phyloP scores from a whole-genome alignment of 2,888 invertebrate species.

The Carabus problematicus region DNA sequence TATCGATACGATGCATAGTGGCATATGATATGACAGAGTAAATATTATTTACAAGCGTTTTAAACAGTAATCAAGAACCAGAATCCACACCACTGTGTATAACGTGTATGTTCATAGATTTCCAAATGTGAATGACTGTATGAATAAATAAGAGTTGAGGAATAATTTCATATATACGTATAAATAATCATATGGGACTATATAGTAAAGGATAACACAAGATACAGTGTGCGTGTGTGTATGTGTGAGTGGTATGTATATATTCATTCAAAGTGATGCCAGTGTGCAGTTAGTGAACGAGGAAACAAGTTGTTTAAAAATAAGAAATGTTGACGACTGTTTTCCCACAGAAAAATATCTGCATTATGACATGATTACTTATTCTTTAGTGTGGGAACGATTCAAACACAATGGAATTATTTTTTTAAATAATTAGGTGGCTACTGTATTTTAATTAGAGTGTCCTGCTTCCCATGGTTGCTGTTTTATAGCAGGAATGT shows the following conservation, averaged over 20 bases:
- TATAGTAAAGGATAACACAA: no score
- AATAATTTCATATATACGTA: no score
- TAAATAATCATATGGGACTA: no score
- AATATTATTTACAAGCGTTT: slow-evolving; percentile 24
- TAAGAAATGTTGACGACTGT: slow-evolving; percentile 44
- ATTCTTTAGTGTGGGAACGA: slow-evolving; percentile 56
- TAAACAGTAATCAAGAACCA: slow-evolving; percentile 12
- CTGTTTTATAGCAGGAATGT: slow-evolving; percentile 37
- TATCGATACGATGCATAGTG: no score
- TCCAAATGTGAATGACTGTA: no score
- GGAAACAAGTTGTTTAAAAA: slow-evolving; percentile 42
- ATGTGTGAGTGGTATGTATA: no score
- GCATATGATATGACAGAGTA: no score
- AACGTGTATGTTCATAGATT: not conserved
- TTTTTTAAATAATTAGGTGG: slow-evolving; percentile 58
- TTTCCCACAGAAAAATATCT: slow-evolving; percentile 47
- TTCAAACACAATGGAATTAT: slow-evolving; percentile 56
- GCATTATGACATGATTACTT: slow-evolving; percentile 46
- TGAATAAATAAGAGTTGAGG: no score
- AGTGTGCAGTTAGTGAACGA: slow-evolving; percentile 22
- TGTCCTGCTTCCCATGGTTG: slow-evolving; percentile 57
- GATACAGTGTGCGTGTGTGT: no score
- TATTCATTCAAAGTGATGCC: not conserved
- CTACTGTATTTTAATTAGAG: slow-evolving; percentile 59
- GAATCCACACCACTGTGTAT: slow-evolving; percentile 14